Base-by-base conservation (phyloP, 64 coral and sea anemone species). In the Montipora capricornis region DNA sequence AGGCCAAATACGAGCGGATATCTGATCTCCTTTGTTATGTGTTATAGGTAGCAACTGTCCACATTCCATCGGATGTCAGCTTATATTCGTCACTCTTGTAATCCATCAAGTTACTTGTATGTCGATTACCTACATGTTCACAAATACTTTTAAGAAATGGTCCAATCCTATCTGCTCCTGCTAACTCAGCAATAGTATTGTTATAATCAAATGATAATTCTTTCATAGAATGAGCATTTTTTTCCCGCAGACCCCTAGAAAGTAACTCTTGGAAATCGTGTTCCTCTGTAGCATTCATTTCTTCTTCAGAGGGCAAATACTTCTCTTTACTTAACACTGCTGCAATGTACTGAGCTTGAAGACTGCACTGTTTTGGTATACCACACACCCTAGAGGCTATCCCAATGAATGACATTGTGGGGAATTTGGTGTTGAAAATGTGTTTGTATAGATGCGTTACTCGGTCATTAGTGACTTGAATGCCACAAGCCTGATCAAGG, bases 391-490 rank as follows among this genome's bases (percentile, higher is more conserved):
- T 76, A 15, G 13, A 48, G 8, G 19, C n/a, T 14, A 94, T 10
- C 1, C 92, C 92, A 80, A 94, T 75, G 13, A 94, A 94, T n/a
- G 92, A 89, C 77, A 94, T 29, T n/a, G 84, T 88, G 52, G 92
- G 26, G 26, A 26, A 26, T 26, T 26, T 26, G 26, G 26, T 26
- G 26, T 26, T 26, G 26, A 26, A 26, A 16, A 94, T 26, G 75
- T 94, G 92, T 82, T 94, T 88, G 46, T 89, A 94, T 2, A 94
- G 48, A 49, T 77, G 84, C 11, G 84, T 88, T 19, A 94, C 68
- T 46, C 77, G 57, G 48, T 89, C 88, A 26, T 82, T 82, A 3
- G 7, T 79, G 3, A 94, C 92, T 5, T 58, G 49, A 47, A 94
- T 94, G 15, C 47, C 24, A 64, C 92, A 94, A 15, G 88, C 78